phyloP scores from a whole-genome alignment of 2,888 invertebrate genomes.

The Phania funesta region DNA sequence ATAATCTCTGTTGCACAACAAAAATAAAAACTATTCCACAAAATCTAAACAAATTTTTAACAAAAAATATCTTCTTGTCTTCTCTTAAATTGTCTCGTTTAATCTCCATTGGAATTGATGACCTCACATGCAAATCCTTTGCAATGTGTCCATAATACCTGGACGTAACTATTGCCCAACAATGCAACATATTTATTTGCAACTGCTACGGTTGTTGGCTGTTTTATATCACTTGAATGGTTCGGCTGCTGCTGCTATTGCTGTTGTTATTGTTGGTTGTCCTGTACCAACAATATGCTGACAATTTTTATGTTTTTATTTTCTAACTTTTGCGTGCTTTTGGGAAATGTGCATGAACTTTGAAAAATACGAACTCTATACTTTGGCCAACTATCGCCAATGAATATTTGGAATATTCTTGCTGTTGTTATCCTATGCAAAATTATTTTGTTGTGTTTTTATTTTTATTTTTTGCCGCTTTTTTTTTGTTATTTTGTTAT shows the following conservation, averaged over 20 bases:
- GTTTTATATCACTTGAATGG: conserved; percentile 8
- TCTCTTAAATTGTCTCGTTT: conserved; percentile 62
- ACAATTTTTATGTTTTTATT: conserved; percentile 44
- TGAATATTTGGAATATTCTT: conserved; percentile 51
- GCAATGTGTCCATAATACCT: conserved; percentile 58
- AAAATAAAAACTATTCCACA: neutral
- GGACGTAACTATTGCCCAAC: conserved; percentile 47
- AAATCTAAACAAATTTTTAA: neutral
- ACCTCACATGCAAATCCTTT: conserved; percentile 63
- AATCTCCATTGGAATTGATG: conserved; percentile 66
- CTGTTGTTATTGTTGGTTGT: too few relatives aligned
- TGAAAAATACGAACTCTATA: conserved; percentile 40
- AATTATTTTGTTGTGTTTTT: conserved; percentile 25
- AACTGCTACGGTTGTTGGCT: conserved; percentile 11
- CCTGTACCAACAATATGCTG: conserved; percentile 58
- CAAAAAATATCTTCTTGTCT: neutral
- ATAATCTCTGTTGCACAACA: conserved; percentile 26
- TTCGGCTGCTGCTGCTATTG: neutral
- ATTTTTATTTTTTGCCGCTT: too few relatives aligned
- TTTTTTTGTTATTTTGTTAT: neutral
- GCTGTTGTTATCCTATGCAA: conserved; percentile 10
- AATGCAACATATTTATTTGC: conserved; percentile 52
- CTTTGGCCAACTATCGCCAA: conserved; percentile 41
- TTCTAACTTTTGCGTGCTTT: neutral
- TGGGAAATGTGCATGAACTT: conserved; percentile 19